Conservation (phyloP, 2,113 vertebrate species). For the Tachysurus fulvidraco region DNA sequence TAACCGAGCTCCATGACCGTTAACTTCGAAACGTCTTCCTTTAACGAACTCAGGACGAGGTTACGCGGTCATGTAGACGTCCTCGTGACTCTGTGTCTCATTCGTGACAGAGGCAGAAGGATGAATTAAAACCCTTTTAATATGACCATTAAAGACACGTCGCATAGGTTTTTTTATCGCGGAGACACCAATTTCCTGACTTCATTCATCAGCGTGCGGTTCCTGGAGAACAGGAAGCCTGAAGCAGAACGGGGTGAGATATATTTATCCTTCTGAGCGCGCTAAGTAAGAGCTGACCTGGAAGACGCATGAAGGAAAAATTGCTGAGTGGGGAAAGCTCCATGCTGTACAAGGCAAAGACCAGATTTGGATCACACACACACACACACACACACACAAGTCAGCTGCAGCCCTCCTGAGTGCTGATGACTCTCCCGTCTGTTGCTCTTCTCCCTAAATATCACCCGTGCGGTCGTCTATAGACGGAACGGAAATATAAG, state of each 20-base stretch:
- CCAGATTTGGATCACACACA: conserved; percentile 28
- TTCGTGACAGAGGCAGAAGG: neutral
- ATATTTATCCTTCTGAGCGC: conserved; percentile 51
- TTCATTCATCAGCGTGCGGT: neutral
- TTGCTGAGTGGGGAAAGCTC: conserved; percentile 62
- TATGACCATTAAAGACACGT: neutral
- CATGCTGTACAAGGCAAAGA: conserved; percentile 60
- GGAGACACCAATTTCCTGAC: neutral
- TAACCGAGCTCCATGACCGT: neutral
- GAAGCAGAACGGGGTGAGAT: conserved; percentile 45
- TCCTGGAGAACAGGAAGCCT: conserved; percentile 29
- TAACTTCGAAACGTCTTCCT: neutral
- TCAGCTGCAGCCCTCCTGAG: conserved; percentile 40
- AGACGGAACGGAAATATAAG: too few species aligned
- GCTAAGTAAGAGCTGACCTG: conserved; percentile 65
- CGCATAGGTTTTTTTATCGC: neutral
- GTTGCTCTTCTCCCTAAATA: conserved; percentile 53
- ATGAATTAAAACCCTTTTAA: neutral
- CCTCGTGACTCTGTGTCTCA: neutral
- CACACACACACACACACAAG: neutral
- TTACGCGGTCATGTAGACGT: neutral
- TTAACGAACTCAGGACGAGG: neutral
- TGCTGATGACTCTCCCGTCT: conserved; percentile 40
- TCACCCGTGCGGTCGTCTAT: conserved; percentile 18
- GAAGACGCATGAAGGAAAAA: conserved; percentile 47